phyloP scores from a whole-genome alignment of 1,140 invertebrate species.

The Goniozus legneri region DNA sequence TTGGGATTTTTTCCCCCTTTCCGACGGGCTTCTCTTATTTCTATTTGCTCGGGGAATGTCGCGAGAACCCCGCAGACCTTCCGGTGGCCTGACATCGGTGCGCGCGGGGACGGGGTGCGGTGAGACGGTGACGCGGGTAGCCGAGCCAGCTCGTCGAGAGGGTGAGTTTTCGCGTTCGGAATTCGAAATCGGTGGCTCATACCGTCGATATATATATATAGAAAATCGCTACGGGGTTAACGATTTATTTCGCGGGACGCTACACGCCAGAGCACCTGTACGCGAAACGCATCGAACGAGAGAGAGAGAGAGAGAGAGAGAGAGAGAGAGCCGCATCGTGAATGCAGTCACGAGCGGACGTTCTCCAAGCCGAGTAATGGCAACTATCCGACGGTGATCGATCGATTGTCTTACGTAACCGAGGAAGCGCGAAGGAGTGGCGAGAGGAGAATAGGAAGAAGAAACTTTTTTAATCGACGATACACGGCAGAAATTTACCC shows the following conservation, averaged over 20 bases:
- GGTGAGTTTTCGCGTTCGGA: slow-evolving; percentile 13
- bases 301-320: slow-evolving; percentile 12
- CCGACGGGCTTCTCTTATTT: not conserved
- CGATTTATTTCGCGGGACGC: slow-evolving; percentile 33
- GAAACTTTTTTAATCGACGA: too few relatives aligned
- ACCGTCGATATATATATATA: too few relatives aligned
- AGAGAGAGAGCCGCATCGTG: slow-evolving; percentile 19
- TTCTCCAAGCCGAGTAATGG: slow-evolving; percentile 24
- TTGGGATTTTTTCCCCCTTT: not conserved
- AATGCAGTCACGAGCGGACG: slow-evolving; percentile 27
- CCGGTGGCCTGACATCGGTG: slow-evolving; percentile 24
- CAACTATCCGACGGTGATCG: slow-evolving; percentile 18
- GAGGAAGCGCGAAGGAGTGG: too few relatives aligned
- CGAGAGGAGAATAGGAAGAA: too few relatives aligned
- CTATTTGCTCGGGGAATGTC: not conserved
- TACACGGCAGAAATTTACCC: too few relatives aligned
- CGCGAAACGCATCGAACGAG: too few relatives aligned
- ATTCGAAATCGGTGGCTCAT: slow-evolving; percentile 25
- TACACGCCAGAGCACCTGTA: too few relatives aligned
- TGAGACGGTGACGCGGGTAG: slow-evolving; percentile 3
- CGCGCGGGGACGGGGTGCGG: slow-evolving; percentile 13
- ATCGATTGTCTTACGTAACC: slow-evolving; percentile 24
- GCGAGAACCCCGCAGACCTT: slow-evolving; percentile 1
- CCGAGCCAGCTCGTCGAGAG: not conserved
- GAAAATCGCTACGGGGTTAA: too few relatives aligned